Percentiles rank a stretch among this genome's conserved stretches.
Evolutionary conservation across 1,140 invertebrate genomes (phyloP).

Genomic region (Zaprionus capensis): DNA sequence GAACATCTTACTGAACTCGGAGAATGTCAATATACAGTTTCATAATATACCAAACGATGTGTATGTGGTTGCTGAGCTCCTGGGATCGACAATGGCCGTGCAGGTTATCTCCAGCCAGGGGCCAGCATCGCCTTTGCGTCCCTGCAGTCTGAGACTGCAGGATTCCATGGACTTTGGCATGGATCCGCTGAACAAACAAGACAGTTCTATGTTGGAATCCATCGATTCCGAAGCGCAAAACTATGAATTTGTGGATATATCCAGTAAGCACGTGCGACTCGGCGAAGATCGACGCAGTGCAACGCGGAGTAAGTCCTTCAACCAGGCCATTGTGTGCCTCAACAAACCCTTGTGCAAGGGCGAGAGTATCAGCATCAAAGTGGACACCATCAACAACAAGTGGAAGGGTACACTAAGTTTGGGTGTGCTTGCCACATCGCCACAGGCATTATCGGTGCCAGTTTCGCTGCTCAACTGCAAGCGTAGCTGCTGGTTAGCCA

Average conservation of each 20-base stretch:
- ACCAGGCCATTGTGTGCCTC: conserved; percentile 77
- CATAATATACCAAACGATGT: conserved; percentile 89
- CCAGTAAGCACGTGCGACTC: conserved; percentile 91
- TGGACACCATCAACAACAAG: conserved; percentile 89
- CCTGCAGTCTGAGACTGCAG: conserved; percentile 86
- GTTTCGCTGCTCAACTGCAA: conserved; percentile 90
- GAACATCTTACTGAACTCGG: conserved; percentile 90
- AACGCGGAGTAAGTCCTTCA: conserved; percentile 72
- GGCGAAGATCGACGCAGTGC: conserved; percentile 72
- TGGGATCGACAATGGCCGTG: conserved; percentile 88
- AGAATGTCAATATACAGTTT: conserved; percentile 93
- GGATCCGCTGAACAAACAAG: conserved; percentile 86
- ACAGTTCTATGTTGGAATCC: conserved; percentile 83
- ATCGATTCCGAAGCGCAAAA: conserved; percentile 83
- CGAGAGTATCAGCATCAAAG: conserved; percentile 86
- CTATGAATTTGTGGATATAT: conserved; percentile 88
- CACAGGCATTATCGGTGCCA: conserved; percentile 87
- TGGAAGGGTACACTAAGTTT: conserved; percentile 93
- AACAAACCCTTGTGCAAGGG: conserved; percentile 80
- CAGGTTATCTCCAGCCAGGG: conserved; percentile 86
- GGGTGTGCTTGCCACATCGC: conserved; percentile 89
- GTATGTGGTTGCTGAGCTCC: conserved; percentile 86
- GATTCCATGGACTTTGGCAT: conserved; percentile 87
- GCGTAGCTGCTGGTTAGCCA: conserved; percentile 90
- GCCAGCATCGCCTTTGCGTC: conserved; percentile 85